Evolutionary conservation across 2,888 invertebrate genomes (phyloP), one percentile per base, ranked within the genome.

Genomic region (Cybosia mesomella): DNA sequence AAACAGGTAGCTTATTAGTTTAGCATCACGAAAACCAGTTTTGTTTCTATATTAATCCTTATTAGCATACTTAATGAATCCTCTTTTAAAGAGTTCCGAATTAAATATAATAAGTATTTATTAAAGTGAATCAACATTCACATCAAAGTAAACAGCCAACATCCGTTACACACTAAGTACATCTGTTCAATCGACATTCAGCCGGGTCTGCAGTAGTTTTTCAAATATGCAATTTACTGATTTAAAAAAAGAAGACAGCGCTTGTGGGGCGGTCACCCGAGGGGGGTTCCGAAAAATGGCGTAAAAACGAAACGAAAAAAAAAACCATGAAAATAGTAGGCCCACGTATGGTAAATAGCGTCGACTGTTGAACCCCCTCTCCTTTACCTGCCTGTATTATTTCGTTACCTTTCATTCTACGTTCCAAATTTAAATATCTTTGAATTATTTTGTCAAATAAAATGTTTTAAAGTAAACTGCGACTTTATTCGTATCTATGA

Each of bases 221-320:
- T 93, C 92, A 93, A 92, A 94, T 94, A 94, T 93, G 93, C 93
- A 94, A 93, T 94, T 94, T 94, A 92, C 92, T 92, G 93, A 94
- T 94, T 94, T 91, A 89, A 90, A 92, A 92, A 92, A 91, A 90
- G 86, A 89, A 90, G 77, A 81, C 80, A 78, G 72, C 63, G 68
- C 67, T 69, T 67, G 84, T 81, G 85, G 85, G 84, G 85, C 85
- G 87, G 86, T 85, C 91, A 84, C 87, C 87, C 89, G 85, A 28
- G 28, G 81, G 89, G 91, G 90, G 80, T 87, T 85, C 86, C 85
- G 89, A 91, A 90, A 92, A 92, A 92, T 89, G 90, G 91, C 88
- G 89, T 83, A 90, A 88, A 90, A 92, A 91, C 86, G 83, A 82
- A 86, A 90, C 82, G 81, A 89, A 90, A 91, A 89, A 91, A 89